Evolutionary conservation across 1,140 invertebrate species (phyloP).

Genomic region (Planococcus citri): DNA sequence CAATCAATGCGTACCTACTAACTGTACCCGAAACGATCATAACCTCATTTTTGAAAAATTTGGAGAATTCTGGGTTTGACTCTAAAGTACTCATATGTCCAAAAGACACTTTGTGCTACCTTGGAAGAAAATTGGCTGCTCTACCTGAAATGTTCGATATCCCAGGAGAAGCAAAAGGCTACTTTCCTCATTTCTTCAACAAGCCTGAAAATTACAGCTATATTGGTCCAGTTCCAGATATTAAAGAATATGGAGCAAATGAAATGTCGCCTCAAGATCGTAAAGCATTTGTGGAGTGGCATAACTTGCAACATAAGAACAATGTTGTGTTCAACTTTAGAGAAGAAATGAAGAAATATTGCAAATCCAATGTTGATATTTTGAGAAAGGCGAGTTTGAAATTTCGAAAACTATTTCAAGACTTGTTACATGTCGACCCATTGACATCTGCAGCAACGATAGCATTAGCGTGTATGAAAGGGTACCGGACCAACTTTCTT

Average conservation of each 20-base stretch:
- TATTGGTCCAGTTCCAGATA: constrained; percentile 25
- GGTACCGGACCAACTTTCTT: constrained; percentile 19
- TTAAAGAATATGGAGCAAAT: constrained; percentile 25
- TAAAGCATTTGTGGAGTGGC: constrained; percentile 25
- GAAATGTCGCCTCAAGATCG: constrained; percentile 21
- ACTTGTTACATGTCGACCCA: constrained; percentile 13
- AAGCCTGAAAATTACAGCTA: constrained; percentile 26
- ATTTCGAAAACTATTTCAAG: constrained; percentile 27
- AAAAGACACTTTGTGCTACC: constrained; percentile 11
- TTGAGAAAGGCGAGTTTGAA: constrained; percentile 30
- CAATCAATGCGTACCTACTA: too few relatives aligned
- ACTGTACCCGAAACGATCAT: too few relatives aligned
- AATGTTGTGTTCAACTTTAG: constrained; percentile 26
- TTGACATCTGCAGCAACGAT: constrained; percentile 22
- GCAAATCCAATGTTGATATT: constrained; percentile 29
- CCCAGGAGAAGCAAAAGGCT: constrained; percentile 24
- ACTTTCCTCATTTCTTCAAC: constrained; percentile 29
- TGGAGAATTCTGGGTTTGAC: too few relatives aligned
- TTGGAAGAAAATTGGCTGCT: neutral
- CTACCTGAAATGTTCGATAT: constrained; percentile 26
- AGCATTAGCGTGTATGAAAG: constrained; percentile 22
- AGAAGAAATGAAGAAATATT: constrained; percentile 26
- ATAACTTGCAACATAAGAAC: constrained; percentile 23
- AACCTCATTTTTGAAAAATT: too few relatives aligned
- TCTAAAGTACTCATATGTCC: too few relatives aligned